Evolutionary conservation across 2,113 vertebrate genomes (phyloP).

Genomic region (Campylomormyrus tamandua): DNA sequence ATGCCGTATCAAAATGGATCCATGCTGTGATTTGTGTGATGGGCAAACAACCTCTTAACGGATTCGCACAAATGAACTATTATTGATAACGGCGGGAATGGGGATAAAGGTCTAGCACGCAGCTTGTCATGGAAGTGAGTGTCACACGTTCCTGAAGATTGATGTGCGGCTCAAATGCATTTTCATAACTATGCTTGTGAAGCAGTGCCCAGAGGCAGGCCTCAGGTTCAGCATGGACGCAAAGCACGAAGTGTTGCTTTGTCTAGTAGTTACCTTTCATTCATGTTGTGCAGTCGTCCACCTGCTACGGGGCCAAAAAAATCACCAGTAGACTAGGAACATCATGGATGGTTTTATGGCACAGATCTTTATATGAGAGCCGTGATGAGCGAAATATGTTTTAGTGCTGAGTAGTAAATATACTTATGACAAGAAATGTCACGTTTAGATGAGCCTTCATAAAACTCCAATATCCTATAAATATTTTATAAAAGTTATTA

Average conservation of each 20-base stretch:
- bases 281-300: neutral
- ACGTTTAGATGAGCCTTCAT: conserved; percentile 28
- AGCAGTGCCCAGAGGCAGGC: neutral
- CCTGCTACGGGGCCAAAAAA: neutral
- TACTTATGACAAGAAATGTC: conserved; percentile 12
- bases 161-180: conserved; percentile 19
- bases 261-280: neutral
- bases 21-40: conserved; percentile 17
- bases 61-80: neutral
- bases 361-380: conserved; percentile 33
- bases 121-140: neutral
- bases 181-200: neutral
- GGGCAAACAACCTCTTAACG: neutral
- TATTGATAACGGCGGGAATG: conserved; percentile 12
- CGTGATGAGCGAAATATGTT: conserved; percentile 34
- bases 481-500: conserved; percentile 30
- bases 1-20: neutral
- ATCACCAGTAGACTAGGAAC: neutral
- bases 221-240: neutral
- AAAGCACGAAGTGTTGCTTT: neutral
- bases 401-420: conserved; percentile 36
- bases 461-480: conserved; percentile 25
- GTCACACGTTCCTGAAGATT: conserved; percentile 12
- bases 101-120: neutral
- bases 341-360: conserved; percentile 32